Percentiles rank a stretch among this genome's conserved stretches.
These are phyloP conservation scores for Drepana arcuata DNA, from an alignment of 1,140 invertebrate genomes.

Conservation along the genomic window DNA sequence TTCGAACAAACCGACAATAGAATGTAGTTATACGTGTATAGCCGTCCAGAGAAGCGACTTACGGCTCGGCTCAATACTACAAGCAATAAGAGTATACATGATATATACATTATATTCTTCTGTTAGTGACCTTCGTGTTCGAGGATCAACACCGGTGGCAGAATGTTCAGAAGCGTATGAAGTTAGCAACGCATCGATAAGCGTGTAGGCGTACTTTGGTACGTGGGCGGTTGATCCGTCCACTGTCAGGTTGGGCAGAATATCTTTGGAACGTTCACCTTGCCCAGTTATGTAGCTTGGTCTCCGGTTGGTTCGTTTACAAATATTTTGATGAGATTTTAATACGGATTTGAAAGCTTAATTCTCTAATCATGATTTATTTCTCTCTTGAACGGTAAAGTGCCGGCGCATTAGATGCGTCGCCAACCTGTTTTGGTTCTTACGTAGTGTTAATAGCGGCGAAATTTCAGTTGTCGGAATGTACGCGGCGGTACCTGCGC, in stretches of 20 bases:
- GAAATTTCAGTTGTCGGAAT: conserved; percentile 41
- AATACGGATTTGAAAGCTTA: conserved; percentile 15
- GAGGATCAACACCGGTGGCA: too few species aligned
- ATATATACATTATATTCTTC: too few species aligned
- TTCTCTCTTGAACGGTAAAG: conserved; percentile 8
- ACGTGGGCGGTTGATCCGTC: conserved; percentile 1
- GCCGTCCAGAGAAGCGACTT: too few species aligned
- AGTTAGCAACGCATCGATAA: conserved; percentile 1
- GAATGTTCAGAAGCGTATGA: too few species aligned
- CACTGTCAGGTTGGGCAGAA: conserved; percentile 3
- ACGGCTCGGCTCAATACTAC: too few species aligned
- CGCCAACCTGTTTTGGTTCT: conserved; percentile 11
- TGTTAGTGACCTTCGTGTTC: too few species aligned
- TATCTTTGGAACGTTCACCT: too few species aligned
- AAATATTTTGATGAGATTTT: conserved; percentile 21
- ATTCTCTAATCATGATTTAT: conserved; percentile 23
- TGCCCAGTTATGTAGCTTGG: too few species aligned
- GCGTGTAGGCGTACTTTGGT: neutral
- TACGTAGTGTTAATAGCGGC: conserved; percentile 23
- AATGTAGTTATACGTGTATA: too few species aligned
- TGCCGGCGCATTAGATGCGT: conserved; percentile 33
- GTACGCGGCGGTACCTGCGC: conserved; percentile 12
- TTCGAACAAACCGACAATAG: too few species aligned
- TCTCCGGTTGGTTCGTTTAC: too few species aligned
- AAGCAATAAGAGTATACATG: too few species aligned